Conservation (phyloP, 2,113 vertebrate genomes). For the Ictalurus punctatus region DNA sequence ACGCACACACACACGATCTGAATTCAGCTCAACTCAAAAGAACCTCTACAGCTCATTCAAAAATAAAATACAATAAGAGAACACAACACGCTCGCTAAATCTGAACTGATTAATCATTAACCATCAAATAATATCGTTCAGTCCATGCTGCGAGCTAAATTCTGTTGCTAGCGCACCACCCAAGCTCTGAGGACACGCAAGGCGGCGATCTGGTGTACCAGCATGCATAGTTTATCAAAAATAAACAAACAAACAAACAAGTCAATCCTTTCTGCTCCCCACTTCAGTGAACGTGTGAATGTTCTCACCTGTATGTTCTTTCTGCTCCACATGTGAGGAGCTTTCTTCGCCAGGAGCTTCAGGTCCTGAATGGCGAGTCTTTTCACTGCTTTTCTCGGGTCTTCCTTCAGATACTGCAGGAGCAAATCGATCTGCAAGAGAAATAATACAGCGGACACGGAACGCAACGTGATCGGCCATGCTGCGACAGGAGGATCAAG, state of each 20-base stretch:
- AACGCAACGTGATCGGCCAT: neutral
- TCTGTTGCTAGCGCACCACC: too few species aligned
- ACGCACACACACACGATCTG: neutral
- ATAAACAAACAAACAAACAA: neutral
- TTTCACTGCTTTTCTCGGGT: conserved; percentile 93
- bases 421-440: conserved; percentile 85
- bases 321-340: conserved; percentile 92
- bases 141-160: neutral
- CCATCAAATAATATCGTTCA: neutral
- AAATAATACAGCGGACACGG: neutral
- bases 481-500: neutral
- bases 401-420: conserved; percentile 90
- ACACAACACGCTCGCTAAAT: neutral
- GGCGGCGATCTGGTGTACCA: too few species aligned
- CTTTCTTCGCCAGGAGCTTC: conserved; percentile 90
- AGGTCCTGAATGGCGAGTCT: conserved; percentile 90
- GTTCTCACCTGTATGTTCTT: conserved; percentile 88
- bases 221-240: neutral
- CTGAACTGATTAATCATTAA: neutral
- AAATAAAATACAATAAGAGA: neutral
- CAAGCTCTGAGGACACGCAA: neutral
- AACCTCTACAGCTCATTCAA: neutral
- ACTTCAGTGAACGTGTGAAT: neutral
- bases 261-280: neutral
- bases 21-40: conserved; percentile 1